Percentiles rank a stretch among this genome's conserved stretches.
Conservation (phyloP, 2,113 vertebrate genomes). For the Phylloscopus whistleri region DNA sequence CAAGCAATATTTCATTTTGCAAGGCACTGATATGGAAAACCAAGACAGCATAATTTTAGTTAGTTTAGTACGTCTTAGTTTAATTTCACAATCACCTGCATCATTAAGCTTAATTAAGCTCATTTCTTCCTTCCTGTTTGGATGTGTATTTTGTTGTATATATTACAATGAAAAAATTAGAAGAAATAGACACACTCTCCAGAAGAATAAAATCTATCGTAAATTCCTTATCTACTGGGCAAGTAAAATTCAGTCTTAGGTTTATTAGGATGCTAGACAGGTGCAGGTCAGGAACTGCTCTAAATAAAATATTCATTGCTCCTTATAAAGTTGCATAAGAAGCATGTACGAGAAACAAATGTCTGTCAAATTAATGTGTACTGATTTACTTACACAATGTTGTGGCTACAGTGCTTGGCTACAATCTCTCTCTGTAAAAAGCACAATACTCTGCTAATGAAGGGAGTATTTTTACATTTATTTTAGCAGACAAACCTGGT, state of each 20-base stretch:
- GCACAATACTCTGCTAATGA: background rate
- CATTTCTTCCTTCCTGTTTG: background rate
- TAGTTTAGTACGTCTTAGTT: background rate
- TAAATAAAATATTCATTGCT: background rate
- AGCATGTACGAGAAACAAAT: background rate
- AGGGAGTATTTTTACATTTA: background rate
- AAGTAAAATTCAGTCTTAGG: background rate
- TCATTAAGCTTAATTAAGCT: background rate
- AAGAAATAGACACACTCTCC: background rate
- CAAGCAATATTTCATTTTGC: background rate
- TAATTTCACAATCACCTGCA: background rate
- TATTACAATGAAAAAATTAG: background rate
- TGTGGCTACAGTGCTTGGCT: background rate
- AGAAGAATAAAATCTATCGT: background rate
- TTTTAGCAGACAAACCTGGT: background rate
- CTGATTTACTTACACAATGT: background rate
- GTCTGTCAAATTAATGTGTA: background rate
- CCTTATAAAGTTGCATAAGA: background rate
- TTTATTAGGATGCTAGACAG: background rate
- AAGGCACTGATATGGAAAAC: background rate
- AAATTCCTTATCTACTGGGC: background rate
- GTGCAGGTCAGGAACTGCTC: background rate
- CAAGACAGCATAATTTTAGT: background rate
- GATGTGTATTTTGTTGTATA: background rate
- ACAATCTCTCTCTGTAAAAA: background rate